phyloP scores from a whole-genome alignment of 2,888 invertebrate genomes.

The Salpingus planirostris region DNA sequence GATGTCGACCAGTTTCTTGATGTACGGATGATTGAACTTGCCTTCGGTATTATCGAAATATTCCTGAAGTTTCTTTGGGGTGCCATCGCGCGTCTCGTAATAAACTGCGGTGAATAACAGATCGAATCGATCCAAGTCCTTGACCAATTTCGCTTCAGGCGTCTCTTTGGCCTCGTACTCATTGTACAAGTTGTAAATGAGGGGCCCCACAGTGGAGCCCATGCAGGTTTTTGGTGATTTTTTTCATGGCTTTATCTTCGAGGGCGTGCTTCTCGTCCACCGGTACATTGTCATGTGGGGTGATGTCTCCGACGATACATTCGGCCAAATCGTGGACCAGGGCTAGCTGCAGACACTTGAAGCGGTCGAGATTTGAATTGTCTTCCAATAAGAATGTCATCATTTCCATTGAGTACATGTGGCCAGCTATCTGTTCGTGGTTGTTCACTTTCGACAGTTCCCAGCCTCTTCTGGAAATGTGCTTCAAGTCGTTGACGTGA shows the following conservation, averaged over 20 bases:
- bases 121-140: constrained; percentile 91
- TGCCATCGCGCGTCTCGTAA: constrained; percentile 75
- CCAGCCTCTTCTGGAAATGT: constrained; percentile 87
- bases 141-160: constrained; percentile 83
- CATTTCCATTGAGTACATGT: constrained; percentile 95
- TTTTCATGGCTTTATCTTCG: constrained; percentile 82
- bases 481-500: constrained; percentile 41
- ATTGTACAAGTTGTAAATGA: constrained; percentile 46
- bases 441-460: constrained; percentile 64
- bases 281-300: constrained; percentile 81
- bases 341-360: constrained; percentile 69
- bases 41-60: constrained; percentile 76
- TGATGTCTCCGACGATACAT: constrained; percentile 92
- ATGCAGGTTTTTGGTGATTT: constrained; percentile 54
- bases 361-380: constrained; percentile 53
- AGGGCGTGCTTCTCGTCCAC: constrained; percentile 73
- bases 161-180: constrained; percentile 85
- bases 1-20: constrained; percentile 46
- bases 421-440: constrained; percentile 86
- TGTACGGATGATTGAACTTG: constrained; percentile 65
- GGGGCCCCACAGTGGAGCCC: constrained; percentile 26
- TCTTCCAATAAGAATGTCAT: constrained; percentile 73
- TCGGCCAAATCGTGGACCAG: constrained; percentile 95
- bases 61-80: constrained; percentile 69
- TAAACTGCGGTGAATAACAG: constrained; percentile 92